Base-by-base conservation (phyloP, 2,113 vertebrate genomes). In the Notiomystis cincta region DNA sequence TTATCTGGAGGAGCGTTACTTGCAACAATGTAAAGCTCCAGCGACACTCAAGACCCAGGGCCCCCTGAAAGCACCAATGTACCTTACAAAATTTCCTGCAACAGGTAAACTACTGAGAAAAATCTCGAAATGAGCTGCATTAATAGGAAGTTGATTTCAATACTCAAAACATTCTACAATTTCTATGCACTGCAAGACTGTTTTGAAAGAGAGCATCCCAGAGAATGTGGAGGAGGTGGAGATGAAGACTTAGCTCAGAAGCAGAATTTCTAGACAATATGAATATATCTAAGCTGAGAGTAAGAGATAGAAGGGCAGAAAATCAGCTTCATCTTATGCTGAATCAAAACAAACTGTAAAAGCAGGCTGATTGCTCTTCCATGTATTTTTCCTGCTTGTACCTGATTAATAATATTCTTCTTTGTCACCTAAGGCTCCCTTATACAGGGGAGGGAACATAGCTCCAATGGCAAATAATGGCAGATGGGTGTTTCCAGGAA, bases 21-120 rank as follows among this genome's bases (percentile, higher is more conserved):
- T 87, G 56, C 22, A 92, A 25, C 25, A 70, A 42, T 3, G 19
- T 64, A 54, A 82, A 77, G 27, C 64, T 58, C 42, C 64, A 73
- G 44, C 5, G 15, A 83, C 23, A 24, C 23, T 58, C 31, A 62
- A 64, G 38, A 70, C 30, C 60, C 5, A 80, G 66, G 23, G 4
- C 1, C 8, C 33, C 9, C 22, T 11, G 11, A 69, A 86, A 86
- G 31, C 42, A 69, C 4, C 0, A 0, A 81, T 1, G 1, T 0
- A 2, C 38, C 27, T 87, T 25, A 47, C 1, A 22, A 87, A 54
- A 54, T 35, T 54, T 81, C 33, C 47, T 56, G 20, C 9, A 44
- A 77, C 15, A 42, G 25, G 3, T 17, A 47, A 71, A 66, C 31
- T 72, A 75, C 35, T 35, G 17, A 35, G 23, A 86, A 86, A 86